Conservation (phyloP, 2,888 invertebrate species). For the Coelogynopora nodosa region DNA sequence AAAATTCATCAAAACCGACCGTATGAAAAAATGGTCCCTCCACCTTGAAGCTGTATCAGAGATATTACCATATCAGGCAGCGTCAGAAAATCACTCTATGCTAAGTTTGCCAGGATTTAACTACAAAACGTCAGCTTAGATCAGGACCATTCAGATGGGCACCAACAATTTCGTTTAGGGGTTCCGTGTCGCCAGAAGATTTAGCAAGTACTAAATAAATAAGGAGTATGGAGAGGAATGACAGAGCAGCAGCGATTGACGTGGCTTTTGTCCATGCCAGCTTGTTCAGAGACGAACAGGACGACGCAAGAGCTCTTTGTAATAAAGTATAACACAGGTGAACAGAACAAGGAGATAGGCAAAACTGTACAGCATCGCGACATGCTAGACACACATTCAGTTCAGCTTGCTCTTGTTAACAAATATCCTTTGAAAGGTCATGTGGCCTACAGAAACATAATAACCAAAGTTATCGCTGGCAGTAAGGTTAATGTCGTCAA, state of each 20-base stretch:
- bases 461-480: not conserved
- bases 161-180: not conserved
- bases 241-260: conserved; percentile 44
- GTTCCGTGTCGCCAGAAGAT: conserved; percentile 18
- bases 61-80: conserved; percentile 48
- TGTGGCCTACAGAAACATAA: not conserved
- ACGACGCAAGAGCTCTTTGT: conserved; percentile 44
- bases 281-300: conserved; percentile 46
- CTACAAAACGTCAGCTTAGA: conserved; percentile 42
- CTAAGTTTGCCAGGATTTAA: conserved; percentile 48
- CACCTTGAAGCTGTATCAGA: not conserved
- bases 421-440: conserved; percentile 20
- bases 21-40: not conserved
- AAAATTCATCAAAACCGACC: not conserved
- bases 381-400: not conserved
- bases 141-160: conserved; percentile 34
- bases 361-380: not conserved
- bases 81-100: conserved; percentile 49
- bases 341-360: conserved; percentile 31
- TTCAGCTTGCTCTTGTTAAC: not conserved
- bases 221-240: conserved; percentile 33
- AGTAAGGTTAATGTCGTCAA: conserved; percentile 12
- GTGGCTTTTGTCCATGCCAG: conserved; percentile 48
- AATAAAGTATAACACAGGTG: conserved; percentile 3
- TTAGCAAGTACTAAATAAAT: conserved; percentile 29